A percentile compares a stretch with the other conserved stretches of the same genome.
These are phyloP conservation scores for Acanthochromis polyacanthus DNA, from an alignment of 2,113 vertebrate genomes.

Conservation along the genomic window DNA sequence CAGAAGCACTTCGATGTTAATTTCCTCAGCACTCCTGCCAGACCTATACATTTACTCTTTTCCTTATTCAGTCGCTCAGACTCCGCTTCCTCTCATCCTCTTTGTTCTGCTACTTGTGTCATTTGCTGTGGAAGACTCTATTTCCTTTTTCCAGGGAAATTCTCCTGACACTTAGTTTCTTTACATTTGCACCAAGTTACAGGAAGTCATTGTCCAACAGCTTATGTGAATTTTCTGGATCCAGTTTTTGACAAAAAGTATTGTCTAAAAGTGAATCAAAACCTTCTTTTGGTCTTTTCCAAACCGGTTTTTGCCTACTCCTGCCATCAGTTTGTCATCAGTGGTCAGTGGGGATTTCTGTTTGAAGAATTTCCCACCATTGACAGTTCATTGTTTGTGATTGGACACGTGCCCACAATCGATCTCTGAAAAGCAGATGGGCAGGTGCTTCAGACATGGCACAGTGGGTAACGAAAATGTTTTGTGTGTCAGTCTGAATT, in stretches of 20 bases:
- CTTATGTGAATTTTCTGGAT: neutral
- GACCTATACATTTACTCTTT: neutral
- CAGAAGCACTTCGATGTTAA: neutral
- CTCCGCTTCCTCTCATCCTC: neutral
- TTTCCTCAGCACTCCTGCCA: neutral
- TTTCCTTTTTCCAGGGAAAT: slow-evolving; percentile 14
- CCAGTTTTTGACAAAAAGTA: neutral
- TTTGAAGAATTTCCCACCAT: slow-evolving; percentile 9
- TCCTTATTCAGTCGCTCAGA: neutral
- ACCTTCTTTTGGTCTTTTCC: neutral
- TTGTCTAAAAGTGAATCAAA: slow-evolving; percentile 1
- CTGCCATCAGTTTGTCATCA: neutral
- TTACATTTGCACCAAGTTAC: neutral
- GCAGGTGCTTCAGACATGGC: too few species aligned
- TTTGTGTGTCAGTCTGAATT: too few species aligned
- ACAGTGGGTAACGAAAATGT: too few species aligned
- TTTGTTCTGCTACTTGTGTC: neutral
- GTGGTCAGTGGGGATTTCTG: slow-evolving; percentile 7
- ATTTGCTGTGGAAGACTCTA: neutral
- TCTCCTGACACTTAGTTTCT: slow-evolving; percentile 4
- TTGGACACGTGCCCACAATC: neutral
- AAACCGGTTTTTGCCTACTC: neutral
- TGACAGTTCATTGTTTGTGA: neutral
- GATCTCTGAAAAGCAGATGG: too few species aligned
- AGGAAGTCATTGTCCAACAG: neutral